Conservation (phyloP, 1,140 invertebrate genomes). For the Drosophila bipectinata region DNA sequence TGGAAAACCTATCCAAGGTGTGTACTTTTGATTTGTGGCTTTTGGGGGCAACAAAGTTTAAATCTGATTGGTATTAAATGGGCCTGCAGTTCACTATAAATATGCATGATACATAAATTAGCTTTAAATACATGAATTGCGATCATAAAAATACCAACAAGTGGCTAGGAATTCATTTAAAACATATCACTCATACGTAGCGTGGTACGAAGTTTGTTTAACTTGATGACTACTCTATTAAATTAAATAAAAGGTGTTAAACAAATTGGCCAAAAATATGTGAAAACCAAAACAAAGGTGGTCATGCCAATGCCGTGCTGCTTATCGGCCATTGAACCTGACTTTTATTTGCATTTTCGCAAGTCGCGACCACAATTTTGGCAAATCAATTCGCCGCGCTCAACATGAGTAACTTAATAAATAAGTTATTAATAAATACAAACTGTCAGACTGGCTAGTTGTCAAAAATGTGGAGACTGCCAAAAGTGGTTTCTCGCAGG, state of each 20-base stretch:
- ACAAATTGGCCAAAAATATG: constrained; percentile 20
- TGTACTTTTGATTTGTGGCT: constrained; percentile 17
- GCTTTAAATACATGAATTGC: neutral
- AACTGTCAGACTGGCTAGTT: constrained; percentile 34
- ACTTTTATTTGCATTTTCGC: constrained; percentile 31
- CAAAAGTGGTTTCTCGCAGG: constrained; percentile 2
- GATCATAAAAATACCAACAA: constrained; percentile 1
- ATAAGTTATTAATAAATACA: constrained; percentile 47
- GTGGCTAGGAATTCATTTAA: neutral
- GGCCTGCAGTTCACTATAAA: neutral
- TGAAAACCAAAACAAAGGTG: constrained; percentile 1
- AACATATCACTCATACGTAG: constrained; percentile 15
- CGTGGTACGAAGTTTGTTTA: constrained; percentile 1
- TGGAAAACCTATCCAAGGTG: constrained; percentile 12
- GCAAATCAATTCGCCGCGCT: constrained; percentile 43
- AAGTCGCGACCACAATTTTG: constrained; percentile 27
- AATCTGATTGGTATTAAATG: constrained; percentile 19
- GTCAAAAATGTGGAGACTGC: constrained; percentile 8
- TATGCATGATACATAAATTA: neutral
- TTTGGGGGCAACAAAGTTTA: constrained; percentile 13
- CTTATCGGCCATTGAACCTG: constrained; percentile 38
- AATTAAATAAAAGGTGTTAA: constrained; percentile 39
- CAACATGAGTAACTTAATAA: constrained; percentile 46
- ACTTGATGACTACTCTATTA: constrained; percentile 27
- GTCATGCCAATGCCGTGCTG: constrained; percentile 32